Base-by-base conservation (phyloP, 2,797 vertebrate species). In the Morus bassanus region DNA sequence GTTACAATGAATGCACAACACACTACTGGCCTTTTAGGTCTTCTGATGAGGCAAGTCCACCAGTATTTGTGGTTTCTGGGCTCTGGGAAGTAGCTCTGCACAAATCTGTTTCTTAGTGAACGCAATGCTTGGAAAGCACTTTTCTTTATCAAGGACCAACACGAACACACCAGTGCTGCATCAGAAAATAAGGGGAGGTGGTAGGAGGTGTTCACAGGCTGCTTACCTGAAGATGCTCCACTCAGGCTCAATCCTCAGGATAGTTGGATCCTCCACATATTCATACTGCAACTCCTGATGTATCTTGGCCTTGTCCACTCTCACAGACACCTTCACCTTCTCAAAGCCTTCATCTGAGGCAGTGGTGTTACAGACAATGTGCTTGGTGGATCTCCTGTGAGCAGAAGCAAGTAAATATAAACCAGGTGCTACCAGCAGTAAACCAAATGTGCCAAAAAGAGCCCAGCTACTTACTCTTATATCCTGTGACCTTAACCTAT, bases 221-320 rank as follows among this genome's bases (percentile, higher is more conserved):
- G 8, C 90, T 51, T 97, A 99, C 99, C 99, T 99, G 98, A 99
- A 98, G 68, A 99, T 99, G 98, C 99, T 99, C 99, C 99, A 99
- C 91, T 99, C 99, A 0, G 99, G 99, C 96, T 99, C 99, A 0
- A 99, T 98, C 97, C 98, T 99, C 81, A 98, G 97, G 83, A 99
- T 99, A 64, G 98, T 99, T 65, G 99, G 99, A 91, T 99, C 99
- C 72, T 99, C 99, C 72, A 99, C 98, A 3, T 99, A 99, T 89
- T 99, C 99, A 95, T 99, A 99, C 35, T 98, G 98, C 87, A 99
- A 97, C 92, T 99, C 99, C 91, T 98, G 99, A 73, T 98, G 99
- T 67, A 99, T 98, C 91, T 98, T 99, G 64, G 99, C 99, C 76
- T 98, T 99, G 98, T 99, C 99, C 89, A 99, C 99, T 61, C 98